Percentiles rank a stretch among this genome's conserved stretches.
Conservation (phyloP, 2,797 vertebrate species). For the Gambelia wislizenii region DNA sequence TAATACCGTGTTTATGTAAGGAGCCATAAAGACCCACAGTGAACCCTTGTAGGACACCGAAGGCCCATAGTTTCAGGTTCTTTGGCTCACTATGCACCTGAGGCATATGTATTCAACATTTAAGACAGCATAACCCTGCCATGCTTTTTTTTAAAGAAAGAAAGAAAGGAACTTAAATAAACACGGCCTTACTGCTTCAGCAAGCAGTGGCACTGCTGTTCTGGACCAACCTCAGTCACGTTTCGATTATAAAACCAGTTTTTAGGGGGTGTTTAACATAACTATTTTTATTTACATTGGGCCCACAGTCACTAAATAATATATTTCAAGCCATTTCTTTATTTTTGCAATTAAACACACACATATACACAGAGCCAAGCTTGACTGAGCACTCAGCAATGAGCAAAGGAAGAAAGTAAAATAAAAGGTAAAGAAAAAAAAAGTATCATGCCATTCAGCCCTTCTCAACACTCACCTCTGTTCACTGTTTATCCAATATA, state of each 20-base stretch:
- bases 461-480: background rate
- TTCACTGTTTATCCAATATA: background rate
- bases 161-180: background rate
- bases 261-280: slow-evolving; percentile 18
- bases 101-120: slow-evolving; percentile 11
- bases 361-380: too few relatives aligned
- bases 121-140: background rate
- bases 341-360: background rate
- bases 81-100: background rate
- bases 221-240: background rate
- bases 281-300: slow-evolving; percentile 13
- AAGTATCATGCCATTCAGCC: background rate
- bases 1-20: slow-evolving; percentile 49
- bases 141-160: slow-evolving; percentile 6
- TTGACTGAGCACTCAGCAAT: too few relatives aligned
- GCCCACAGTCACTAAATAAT: background rate
- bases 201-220: background rate
- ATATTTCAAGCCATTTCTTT: background rate
- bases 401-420: background rate
- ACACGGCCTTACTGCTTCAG: background rate
- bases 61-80: background rate
- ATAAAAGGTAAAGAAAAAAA: background rate
- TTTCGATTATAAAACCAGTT: slow-evolving; percentile 9
- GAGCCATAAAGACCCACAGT: background rate
- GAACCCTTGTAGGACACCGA: background rate